phyloP scores from a whole-genome alignment of 2,888 invertebrate genomes.

The Drosophila nr. medialis region DNA sequence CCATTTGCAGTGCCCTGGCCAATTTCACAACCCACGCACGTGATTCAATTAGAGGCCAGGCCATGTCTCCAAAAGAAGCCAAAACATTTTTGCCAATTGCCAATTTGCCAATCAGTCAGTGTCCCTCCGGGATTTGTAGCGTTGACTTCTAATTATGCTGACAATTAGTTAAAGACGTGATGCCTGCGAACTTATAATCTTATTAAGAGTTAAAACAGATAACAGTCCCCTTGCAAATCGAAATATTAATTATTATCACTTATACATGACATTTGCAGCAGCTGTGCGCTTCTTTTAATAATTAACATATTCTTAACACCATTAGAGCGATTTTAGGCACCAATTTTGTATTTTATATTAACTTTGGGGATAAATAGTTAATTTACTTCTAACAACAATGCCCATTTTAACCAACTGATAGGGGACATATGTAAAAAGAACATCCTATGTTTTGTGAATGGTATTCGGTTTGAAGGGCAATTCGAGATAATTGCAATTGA shows the following conservation, averaged over 20 bases:
- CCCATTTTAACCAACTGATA: not conserved
- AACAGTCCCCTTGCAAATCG: not conserved
- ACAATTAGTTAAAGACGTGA: constrained; percentile 70
- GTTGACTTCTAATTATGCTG: constrained; percentile 65
- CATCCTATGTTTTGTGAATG: not conserved
- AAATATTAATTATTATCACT: not conserved
- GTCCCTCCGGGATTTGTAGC: constrained; percentile 56
- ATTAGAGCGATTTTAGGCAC: not conserved
- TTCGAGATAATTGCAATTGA: constrained; percentile 17
- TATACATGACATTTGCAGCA: not conserved
- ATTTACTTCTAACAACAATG: not conserved
- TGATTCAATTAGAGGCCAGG: constrained; percentile 69
- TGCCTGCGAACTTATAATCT: constrained; percentile 46
- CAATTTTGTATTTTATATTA: not conserved
- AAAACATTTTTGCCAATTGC: constrained; percentile 56
- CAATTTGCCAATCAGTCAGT: constrained; percentile 61
- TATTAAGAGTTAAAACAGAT: not conserved
- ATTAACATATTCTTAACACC: not conserved
- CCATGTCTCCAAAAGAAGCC: constrained; percentile 19
- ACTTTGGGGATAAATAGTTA: too few species aligned
- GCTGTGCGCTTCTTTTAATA: not conserved
- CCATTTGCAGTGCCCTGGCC: constrained; percentile 44
- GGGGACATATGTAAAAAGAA: too few species aligned
- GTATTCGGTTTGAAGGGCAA: not conserved
- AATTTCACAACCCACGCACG: constrained; percentile 60